Base-by-base conservation (phyloP, 2,888 invertebrate genomes). In the Ormia ochracea region DNA sequence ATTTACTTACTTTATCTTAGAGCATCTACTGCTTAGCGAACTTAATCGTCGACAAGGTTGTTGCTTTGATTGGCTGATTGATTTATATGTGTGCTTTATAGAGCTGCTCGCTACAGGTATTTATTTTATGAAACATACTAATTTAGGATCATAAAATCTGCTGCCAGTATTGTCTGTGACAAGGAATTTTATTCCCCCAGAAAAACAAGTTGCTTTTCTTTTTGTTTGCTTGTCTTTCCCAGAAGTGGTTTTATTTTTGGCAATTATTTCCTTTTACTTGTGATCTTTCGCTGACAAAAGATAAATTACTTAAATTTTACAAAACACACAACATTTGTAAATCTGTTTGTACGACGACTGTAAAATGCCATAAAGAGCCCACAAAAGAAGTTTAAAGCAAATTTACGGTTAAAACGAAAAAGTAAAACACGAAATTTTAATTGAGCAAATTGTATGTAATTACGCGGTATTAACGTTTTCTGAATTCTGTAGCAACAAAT, bases 401-500 rank as follows among this genome's bases (percentile, higher is more conserved):
- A 45, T 59, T 50, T 41, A 28, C 54, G 63, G 12, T 33, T n/a
- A 65, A 76, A 41, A 58, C 48, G 48, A 41, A 38, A 54, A 45
- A 54, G 50, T 45, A 26, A 80, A 81, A 81, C 77, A 78, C 80
- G 73, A 50, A 78, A 56, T 74, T 83, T 83, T 82, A 82, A 82
- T 83, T 83, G 82, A 78, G 45, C 72, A 81, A 82, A 82, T 83
- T 83, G 81, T 81, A 68, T 76, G 76, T 76, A 83, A 83, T 83
- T 82, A 81, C 78, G 61, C 26, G 59, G 61, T 54, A 76, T 76
- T 76, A 76, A 68, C 36, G 59, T 68, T 68, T 68, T 68, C 43
- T 61, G 43, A 43, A 59, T 59, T 36, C 33, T 61, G 23, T 26
- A 17, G 10, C 75, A 66, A 58, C 21, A 52, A 72, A 52, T 28